Evolutionary conservation across 2,113 vertebrate species (phyloP).

Genomic region (Podarcis cretensis): DNA sequence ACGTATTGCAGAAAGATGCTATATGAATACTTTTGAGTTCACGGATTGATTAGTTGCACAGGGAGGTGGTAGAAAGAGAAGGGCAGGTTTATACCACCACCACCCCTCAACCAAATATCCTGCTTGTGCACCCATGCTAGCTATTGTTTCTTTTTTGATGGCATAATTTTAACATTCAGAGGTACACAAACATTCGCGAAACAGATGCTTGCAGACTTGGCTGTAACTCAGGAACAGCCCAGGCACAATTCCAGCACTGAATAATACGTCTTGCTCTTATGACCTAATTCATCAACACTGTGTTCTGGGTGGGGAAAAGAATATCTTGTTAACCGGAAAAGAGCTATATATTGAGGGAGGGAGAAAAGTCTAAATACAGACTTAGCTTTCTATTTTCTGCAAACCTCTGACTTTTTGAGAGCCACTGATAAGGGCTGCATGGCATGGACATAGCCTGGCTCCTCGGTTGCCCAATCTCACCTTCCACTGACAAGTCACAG

Average conservation of each 20-base stretch:
- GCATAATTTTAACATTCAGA: background rate
- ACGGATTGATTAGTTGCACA: background rate
- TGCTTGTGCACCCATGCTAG: background rate
- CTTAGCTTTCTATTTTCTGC: background rate
- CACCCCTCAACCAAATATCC: background rate
- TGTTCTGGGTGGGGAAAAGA: slow-evolving; percentile 33
- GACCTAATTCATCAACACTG: slow-evolving; percentile 56
- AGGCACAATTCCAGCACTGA: slow-evolving; percentile 29
- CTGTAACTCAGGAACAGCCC: slow-evolving; percentile 44
- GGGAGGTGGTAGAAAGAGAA: background rate
- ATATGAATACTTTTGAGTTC: too few species aligned
- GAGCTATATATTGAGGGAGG: background rate
- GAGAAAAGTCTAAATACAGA: slow-evolving; percentile 6
- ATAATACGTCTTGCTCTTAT: slow-evolving; percentile 55
- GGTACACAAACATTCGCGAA: slow-evolving; percentile 19
- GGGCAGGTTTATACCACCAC: background rate
- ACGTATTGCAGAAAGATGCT: background rate
- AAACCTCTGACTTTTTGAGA: background rate
- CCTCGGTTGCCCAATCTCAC: background rate
- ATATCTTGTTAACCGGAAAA: slow-evolving; percentile 39
- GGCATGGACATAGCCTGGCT: fast-evolving
- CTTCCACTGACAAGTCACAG: background rate
- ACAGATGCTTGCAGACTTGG: slow-evolving; percentile 31
- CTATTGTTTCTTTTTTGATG: background rate
- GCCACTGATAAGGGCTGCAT: background rate